Evolutionary conservation across 1,140 invertebrate species (phyloP), one percentile per base, ranked within the genome.

Genomic region (Pogonus chalceus): DNA sequence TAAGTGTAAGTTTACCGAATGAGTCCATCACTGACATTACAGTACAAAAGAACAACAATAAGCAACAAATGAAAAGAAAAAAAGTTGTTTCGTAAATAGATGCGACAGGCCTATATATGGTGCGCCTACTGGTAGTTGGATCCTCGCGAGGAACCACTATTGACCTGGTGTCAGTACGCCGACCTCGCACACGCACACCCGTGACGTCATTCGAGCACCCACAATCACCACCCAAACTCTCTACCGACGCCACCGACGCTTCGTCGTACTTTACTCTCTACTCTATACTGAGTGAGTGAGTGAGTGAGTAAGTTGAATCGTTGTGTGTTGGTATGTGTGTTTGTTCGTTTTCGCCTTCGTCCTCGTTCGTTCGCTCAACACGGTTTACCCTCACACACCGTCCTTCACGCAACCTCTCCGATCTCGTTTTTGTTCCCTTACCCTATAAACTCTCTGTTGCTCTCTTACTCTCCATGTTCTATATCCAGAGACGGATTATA

Each of bases 121-220:
- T n/a, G n/a, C n/a, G n/a, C n/a, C n/a, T n/a, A n/a, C n/a, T 31
- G 26, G 18, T 16, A 9, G 37, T 18, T 43, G 37, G 18, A 43
- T 43, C 37, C 37, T 43, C 37, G 9, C 37, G 37, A 31, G 26
- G 18, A 43, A 16, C 37, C 37, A 43, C 37, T 43, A 43, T 43
- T 43, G 37, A 43, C 37, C 37, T 31, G 37, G 37, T 43, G 37
- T 43, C 37, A 43, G 37, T 43, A 7, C 26, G 4, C 26, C 26
- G 37, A 43, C 37, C 37, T 43, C 37, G 37, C 37, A 4, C 4
- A 7, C 26, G 7, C 37, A 43, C 37, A 10, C 37, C 37, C 18
- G 37, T 43, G 37, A 43, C 37, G 37, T 43, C 37, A 43, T 16
- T 43, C 7, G 7, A 18, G 37, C 37, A 43, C 37, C 37, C 37